phyloP scores from a whole-genome alignment of 2,797 vertebrate genomes.

The Mycteria americana region DNA sequence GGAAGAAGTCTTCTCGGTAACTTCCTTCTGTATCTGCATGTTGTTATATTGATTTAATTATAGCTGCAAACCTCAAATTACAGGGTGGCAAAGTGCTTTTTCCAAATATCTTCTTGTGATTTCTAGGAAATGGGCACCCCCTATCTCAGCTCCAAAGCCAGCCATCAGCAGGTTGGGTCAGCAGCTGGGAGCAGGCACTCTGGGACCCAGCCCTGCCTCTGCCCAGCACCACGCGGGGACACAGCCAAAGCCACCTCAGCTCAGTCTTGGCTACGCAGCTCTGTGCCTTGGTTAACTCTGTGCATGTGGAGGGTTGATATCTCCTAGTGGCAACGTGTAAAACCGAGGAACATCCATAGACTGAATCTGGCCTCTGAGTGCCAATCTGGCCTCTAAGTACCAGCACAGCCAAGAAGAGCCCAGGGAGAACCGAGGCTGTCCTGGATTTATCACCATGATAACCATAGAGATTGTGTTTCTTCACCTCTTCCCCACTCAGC shows the following conservation, averaged over 20 bases:
- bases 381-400: no score
- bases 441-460: not conserved
- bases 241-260: not conserved
- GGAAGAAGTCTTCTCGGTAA: not conserved
- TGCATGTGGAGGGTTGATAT: not conserved
- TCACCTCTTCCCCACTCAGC: not conserved
- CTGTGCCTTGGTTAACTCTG: not conserved
- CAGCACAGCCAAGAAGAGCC: not conserved
- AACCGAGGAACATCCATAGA: not conserved
- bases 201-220: not conserved
- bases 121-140: not conserved
- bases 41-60: not conserved
- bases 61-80: not conserved
- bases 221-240: not conserved
- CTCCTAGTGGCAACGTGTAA: accelerated
- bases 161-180: not conserved
- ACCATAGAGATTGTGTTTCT: not conserved
- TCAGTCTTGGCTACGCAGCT: not conserved
- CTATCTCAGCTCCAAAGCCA: not conserved
- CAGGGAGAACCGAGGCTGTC: not conserved
- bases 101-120: not conserved
- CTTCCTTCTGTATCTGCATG: not conserved
- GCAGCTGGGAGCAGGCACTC: not conserved
- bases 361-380: not conserved
- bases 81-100: not conserved